Conservation (phyloP, 2,113 vertebrate species). For the Epinephelus cyanopodus region DNA sequence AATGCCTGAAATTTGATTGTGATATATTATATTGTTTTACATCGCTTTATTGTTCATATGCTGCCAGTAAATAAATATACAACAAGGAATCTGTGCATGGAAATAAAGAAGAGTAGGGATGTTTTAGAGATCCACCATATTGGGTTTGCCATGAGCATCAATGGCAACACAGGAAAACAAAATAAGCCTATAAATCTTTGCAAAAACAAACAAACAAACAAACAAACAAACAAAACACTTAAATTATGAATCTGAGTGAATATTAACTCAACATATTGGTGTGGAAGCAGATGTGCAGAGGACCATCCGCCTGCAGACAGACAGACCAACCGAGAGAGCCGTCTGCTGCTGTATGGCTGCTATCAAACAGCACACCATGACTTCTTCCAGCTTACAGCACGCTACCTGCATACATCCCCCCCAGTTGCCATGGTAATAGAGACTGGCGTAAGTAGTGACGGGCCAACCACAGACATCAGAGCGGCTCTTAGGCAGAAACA, state of each 20-base stretch:
- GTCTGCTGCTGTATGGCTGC: slow-evolving; percentile 59
- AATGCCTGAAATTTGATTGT: slow-evolving; percentile 40
- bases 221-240: neutral
- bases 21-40: slow-evolving; percentile 9
- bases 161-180: slow-evolving; percentile 6
- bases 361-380: slow-evolving; percentile 80
- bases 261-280: slow-evolving; percentile 37
- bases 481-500: slow-evolving; percentile 77
- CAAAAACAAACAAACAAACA: neutral
- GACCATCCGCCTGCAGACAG: slow-evolving; percentile 21
- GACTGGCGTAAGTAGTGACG: slow-evolving; percentile 73
- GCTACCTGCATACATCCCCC: slow-evolving; percentile 79
- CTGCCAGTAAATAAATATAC: neutral
- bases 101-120: neutral
- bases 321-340: slow-evolving; percentile 4
- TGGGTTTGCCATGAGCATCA: neutral
- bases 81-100: slow-evolving; percentile 2
- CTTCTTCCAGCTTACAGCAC: slow-evolving; percentile 72
- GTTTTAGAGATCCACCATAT: neutral
- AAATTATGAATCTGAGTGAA: slow-evolving; percentile 18
- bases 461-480: slow-evolving; percentile 80
- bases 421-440: slow-evolving; percentile 85
- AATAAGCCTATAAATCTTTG: slow-evolving; percentile 23
- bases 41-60: neutral
- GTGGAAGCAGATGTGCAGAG: slow-evolving; percentile 39